Evolutionary conservation across 2,888 invertebrate species (phyloP), one percentile per base, ranked within the genome.

Genomic region (Limenitis camilla): DNA sequence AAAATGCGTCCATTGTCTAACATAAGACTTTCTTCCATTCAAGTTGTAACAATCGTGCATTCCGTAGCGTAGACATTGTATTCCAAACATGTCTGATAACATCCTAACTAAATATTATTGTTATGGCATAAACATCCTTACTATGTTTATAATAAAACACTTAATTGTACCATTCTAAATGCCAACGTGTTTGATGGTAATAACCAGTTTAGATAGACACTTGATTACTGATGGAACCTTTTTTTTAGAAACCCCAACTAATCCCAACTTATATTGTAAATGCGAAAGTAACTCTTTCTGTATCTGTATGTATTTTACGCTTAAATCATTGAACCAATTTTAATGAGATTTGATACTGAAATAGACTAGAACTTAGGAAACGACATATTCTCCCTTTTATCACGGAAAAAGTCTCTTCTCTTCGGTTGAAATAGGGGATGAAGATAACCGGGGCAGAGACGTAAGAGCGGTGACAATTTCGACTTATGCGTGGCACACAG

Each of bases 21-120:
- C 52, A 50, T 55, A 47, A 11, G 46, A 55, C 55, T 52, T 58
- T 61, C 56, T 53, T 57, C 52, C 47, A 45, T 52, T 43, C 44
- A 36, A 49, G 38, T 42, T 28, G 46, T 69, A 66, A 82, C 82
- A 83, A 84, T 82, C 72, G 78, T 58, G 64, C 78, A 84, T 83
- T 81, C 81, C 77, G 53, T 49, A 51, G 61, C 72, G 75, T 73
- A 71, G 66, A 63, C 61, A 71, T 73, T 79, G 79, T 77, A 74
- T 78, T 68, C 71, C 67, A 78, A 82, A 80, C 76, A 75, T 52
- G 59, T 64, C 59, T 55, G 64, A 68, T 63, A 76, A 74, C 71
- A 72, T 61, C 60, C 60, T 64, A 63, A 63, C 64, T 61, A 65
- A 68, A 61, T 60, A 56, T 53, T 11, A 29, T 33, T 62, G 67